Evolutionary conservation across 2,113 vertebrate species (phyloP), one percentile per base, ranked within the genome.

Genomic region (Bos javanicus): DNA sequence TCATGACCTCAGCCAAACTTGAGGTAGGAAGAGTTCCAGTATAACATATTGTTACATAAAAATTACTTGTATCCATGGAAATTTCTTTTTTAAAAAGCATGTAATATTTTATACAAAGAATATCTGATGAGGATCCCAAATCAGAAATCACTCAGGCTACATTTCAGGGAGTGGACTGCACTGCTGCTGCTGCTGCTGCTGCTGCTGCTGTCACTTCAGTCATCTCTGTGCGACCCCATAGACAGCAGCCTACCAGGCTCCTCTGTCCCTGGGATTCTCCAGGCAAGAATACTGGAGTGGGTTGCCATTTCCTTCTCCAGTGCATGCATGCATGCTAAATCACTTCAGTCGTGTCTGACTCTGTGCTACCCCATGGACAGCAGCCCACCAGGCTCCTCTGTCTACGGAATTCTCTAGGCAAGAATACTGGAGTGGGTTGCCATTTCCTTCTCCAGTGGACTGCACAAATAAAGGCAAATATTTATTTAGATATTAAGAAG

Each of bases 401-500:
- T 71, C 19, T n/a, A 1, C 0, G 1, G 19, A 1, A 74, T 74
- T 39, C 67, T 74, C 67, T 0, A 39, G 21, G 36, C 67, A 74
- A 74, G 19, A 74, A 6, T 3, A 74, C 36, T 39, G 67, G 67
- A 39, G 19, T 25, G 33, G n/a, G 67, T 13, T 74, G 67, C 67
- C 36, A 74, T 74, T 74, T 74, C n/a, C 9, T 74, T 74, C 36
- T 74, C n/a, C 13, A 59, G 19, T 59, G 80, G 60, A 57, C 17
- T 78, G 86, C 57, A 25, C 60, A 87, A 90, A 82, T 86, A 90
- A 92, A 95, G 25, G 23, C 8, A 90, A 74, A 16, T 62, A 62
- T 60, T 96, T 95, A n/a, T 60, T 74, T 91, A 83, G 21, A 94
- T 84, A 85, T 74, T 91, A 91, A 88, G 48, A 96, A 74, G 52